Conservation (phyloP, 2,797 vertebrate species). For the Anabacerthia variegaticeps region DNA sequence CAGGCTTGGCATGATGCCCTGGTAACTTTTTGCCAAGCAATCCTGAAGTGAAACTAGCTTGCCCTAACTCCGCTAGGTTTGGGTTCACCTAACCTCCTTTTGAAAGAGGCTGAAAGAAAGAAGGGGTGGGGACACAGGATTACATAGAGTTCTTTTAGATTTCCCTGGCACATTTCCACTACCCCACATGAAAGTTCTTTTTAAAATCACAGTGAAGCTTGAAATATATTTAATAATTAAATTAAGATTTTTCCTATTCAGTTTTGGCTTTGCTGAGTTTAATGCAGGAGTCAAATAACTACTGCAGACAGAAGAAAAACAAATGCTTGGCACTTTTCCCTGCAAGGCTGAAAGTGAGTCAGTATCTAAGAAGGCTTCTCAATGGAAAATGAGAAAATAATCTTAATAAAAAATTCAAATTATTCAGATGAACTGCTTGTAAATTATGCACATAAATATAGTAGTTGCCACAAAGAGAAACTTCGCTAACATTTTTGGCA, state of each 20-base stretch:
- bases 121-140: not conserved
- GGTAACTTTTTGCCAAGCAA: not conserved
- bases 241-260: conserved; percentile 39
- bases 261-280: conserved; percentile 49
- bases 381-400: conserved; percentile 63
- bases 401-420: conserved; percentile 64
- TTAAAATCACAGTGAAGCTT: conserved; percentile 24
- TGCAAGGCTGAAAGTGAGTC: conserved; percentile 40
- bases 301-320: conserved; percentile 55
- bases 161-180: conserved; percentile 10
- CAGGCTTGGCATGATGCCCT: conserved; percentile 5
- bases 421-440: conserved; percentile 56
- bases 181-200: conserved; percentile 29
- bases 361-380: conserved; percentile 48
- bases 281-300: conserved; percentile 54
- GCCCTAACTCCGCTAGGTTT: not conserved
- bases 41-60: not conserved
- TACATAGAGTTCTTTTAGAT: not conserved
- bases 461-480: conserved; percentile 57
- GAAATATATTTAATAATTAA: conserved; percentile 51
- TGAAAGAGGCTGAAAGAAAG: not conserved
- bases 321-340: conserved; percentile 49
- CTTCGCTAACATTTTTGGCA: conserved; percentile 60
- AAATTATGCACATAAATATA: conserved; percentile 45
- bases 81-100: not conserved